These are phyloP conservation scores for Macrotus californicus DNA, from an alignment of 2,113 vertebrate genomes.

Conservation along the genomic window DNA sequence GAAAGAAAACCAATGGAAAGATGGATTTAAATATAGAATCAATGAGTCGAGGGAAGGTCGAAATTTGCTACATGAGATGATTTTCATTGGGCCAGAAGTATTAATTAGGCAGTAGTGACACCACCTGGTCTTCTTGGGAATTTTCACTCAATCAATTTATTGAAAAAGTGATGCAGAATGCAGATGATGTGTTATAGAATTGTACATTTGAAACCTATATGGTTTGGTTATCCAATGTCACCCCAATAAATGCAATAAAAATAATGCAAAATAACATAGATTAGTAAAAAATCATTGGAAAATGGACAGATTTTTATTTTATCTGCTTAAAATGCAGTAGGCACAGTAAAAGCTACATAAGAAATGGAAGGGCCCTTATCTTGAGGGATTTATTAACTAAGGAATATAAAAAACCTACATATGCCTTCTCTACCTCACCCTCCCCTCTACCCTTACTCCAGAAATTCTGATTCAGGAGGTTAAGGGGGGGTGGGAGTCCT, in stretches of 20 bases:
- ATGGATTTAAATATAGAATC: neutral
- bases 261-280: neutral
- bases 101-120: conserved; percentile 66
- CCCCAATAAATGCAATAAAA: neutral
- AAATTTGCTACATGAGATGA: neutral
- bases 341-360: neutral
- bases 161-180: neutral
- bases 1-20: neutral
- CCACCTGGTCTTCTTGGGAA: conserved; percentile 62
- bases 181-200: neutral
- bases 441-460: neutral
- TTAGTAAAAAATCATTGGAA: neutral
- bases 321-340: neutral
- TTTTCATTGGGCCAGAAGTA: conserved; percentile 11
- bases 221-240: neutral
- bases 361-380: neutral
- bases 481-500: neutral
- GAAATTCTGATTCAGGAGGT: neutral
- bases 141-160: neutral
- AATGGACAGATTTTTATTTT: neutral
- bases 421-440: neutral
- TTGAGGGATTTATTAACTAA: neutral
- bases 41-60: neutral
- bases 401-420: neutral
- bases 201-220: neutral